Percentiles rank a stretch among this genome's conserved stretches.
Evolutionary conservation across 2,113 vertebrate species (phyloP).

Genomic region (Thalassoma bifasciatum): DNA sequence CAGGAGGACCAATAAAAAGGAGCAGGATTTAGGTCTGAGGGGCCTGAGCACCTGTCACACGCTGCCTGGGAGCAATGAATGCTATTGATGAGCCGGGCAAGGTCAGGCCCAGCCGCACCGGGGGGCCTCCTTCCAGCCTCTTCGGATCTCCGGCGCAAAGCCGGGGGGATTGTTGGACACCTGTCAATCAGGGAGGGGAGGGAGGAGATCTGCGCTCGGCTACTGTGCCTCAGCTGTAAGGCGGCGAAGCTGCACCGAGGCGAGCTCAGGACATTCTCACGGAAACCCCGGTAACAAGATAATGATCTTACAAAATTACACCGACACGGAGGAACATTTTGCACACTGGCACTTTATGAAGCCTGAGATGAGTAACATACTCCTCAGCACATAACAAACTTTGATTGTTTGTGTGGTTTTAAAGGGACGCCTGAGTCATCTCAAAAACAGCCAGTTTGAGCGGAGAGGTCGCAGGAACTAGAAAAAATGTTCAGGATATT

Average conservation of each 20-base stretch:
- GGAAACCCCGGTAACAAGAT: constrained; percentile 75
- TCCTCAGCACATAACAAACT: constrained; percentile 7
- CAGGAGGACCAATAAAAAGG: constrained; percentile 62
- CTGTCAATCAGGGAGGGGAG: constrained; percentile 79
- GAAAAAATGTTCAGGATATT: neutral
- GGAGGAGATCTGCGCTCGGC: constrained; percentile 60
- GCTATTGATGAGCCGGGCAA: constrained; percentile 73
- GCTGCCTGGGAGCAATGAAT: constrained; percentile 65
- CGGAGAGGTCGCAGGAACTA: no score
- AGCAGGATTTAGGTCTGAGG: constrained; percentile 58
- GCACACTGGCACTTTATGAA: constrained; percentile 67
- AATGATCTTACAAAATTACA: constrained; percentile 75
- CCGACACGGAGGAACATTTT: constrained; percentile 66
- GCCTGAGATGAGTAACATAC: constrained; percentile 32
- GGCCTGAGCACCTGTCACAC: constrained; percentile 78
- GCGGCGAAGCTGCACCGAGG: constrained; percentile 51
- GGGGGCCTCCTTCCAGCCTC: constrained; percentile 61
- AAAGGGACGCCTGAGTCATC: neutral
- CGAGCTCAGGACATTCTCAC: constrained; percentile 73
- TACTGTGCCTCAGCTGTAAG: constrained; percentile 69
- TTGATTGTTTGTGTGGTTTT: constrained; percentile 20
- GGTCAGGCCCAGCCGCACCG: constrained; percentile 55
- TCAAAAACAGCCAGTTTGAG: no score
- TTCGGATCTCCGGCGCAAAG: constrained; percentile 81
- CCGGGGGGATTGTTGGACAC: constrained; percentile 80